These are phyloP conservation scores for Phytoseiulus persimilis DNA, from an alignment of 2,888 invertebrate species.

Conservation along the genomic window DNA sequence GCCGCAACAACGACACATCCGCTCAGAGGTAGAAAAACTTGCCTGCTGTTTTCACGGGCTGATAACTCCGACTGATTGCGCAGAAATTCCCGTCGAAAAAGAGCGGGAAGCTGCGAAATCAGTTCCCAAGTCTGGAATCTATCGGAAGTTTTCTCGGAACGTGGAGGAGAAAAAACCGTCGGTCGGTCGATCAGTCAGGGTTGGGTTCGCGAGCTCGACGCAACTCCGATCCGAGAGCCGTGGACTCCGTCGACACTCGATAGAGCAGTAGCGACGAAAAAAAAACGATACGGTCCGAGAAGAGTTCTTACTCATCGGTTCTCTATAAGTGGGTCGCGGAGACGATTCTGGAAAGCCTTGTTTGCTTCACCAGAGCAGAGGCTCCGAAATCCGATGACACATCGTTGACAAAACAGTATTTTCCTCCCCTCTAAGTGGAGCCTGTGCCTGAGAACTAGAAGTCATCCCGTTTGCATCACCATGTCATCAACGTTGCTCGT, in stretches of 20 bases:
- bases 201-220: too few species aligned
- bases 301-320: not conserved
- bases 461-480: not conserved
- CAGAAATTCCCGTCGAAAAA: too few species aligned
- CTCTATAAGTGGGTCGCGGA: not conserved
- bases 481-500: not conserved
- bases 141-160: too few species aligned
- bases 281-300: not conserved
- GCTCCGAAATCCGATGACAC: not conserved
- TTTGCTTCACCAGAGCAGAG: not conserved
- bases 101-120: too few species aligned
- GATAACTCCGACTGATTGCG: not conserved
- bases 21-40: not conserved
- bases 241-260: too few species aligned
- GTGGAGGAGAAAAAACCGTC: too few species aligned
- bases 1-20: not conserved
- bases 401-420: not conserved
- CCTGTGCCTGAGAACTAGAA: not conserved
- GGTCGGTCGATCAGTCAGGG: too few species aligned
- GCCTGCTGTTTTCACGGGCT: not conserved
- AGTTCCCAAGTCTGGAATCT: too few species aligned
- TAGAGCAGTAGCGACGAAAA: not conserved
- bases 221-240: too few species aligned
- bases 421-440: not conserved
- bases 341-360: not conserved